phyloP scores from a whole-genome alignment of 2,113 vertebrate genomes.

The Delphinapterus leucas region DNA sequence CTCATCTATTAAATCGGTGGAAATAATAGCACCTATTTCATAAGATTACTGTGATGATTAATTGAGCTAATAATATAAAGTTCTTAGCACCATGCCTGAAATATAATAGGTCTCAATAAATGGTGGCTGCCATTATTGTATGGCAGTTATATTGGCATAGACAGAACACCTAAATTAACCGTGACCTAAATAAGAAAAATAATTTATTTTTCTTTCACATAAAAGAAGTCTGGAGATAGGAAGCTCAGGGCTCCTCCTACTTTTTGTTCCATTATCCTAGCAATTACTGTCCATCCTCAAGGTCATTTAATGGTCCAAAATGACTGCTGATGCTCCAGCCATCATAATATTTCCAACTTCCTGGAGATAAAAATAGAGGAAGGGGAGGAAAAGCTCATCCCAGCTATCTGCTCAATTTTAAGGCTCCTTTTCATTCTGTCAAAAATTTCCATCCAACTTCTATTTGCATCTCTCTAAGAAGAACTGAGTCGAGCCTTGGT shows the following conservation, averaged over 20 bases:
- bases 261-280: neutral
- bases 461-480: neutral
- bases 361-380: neutral
- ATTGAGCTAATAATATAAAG: conserved; percentile 4
- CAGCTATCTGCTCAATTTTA: neutral
- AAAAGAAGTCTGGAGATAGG: neutral
- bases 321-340: neutral
- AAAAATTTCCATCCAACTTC: neutral
- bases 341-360: neutral
- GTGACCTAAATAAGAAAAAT: conserved; percentile 2
- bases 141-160: neutral
- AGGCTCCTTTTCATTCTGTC: neutral
- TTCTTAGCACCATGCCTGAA: neutral
- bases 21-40: conserved; percentile 8
- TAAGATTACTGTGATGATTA: neutral
- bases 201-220: neutral
- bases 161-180: neutral
- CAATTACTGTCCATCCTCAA: neutral
- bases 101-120: neutral
- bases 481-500: neutral
- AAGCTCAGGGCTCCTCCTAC: neutral
- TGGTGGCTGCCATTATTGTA: neutral
- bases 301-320: neutral
- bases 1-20: neutral
- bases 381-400: neutral